Percentiles rank a stretch among this genome's conserved stretches.
phyloP scores from a whole-genome alignment of 53 echinoderm and acorn worm species.

The Echinarachnius parma region DNA sequence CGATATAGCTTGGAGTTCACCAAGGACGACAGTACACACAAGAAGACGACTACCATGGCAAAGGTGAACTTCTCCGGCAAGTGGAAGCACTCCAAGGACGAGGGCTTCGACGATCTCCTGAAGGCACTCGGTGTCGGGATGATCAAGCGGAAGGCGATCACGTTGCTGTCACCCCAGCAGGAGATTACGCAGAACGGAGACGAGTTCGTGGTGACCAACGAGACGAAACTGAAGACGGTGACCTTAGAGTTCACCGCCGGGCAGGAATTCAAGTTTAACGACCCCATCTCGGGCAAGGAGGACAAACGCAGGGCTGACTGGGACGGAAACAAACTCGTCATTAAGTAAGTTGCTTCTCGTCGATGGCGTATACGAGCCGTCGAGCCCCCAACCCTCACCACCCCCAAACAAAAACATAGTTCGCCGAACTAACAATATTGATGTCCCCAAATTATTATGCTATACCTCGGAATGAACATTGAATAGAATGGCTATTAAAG shows the following conservation, averaged over 20 bases:
- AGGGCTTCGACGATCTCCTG: slow-evolving; percentile 34
- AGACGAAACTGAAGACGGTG: slow-evolving; percentile 27
- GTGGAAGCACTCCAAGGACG: slow-evolving; percentile 50
- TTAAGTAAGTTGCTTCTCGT: slow-evolving; percentile 18
- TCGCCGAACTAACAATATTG: too few relatives aligned
- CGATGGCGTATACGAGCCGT: too few relatives aligned
- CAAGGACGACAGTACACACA: too few relatives aligned
- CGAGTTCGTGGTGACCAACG: slow-evolving; percentile 44
- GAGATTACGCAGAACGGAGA: slow-evolving; percentile 61
- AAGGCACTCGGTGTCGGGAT: slow-evolving; percentile 43
- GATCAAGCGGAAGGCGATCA: slow-evolving; percentile 49
- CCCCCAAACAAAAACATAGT: too few relatives aligned
- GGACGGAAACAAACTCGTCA: slow-evolving; percentile 60
- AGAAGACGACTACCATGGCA: too few relatives aligned
- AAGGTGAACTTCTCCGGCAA: slow-evolving; percentile 49
- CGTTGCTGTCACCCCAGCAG: slow-evolving; percentile 31
- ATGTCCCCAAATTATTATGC: too few relatives aligned
- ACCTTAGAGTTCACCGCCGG: slow-evolving; percentile 51
- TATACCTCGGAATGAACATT: too few relatives aligned
- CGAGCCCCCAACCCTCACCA: too few relatives aligned
- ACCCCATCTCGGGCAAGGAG: slow-evolving; percentile 55
- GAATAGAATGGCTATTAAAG: too few relatives aligned
- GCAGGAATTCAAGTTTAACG: slow-evolving; percentile 34
- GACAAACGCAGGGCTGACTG: slow-evolving; percentile 37
- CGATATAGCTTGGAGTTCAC: too few relatives aligned